phyloP scores from a whole-genome alignment of 2,888 invertebrate species.

The Apamea monoglypha region DNA sequence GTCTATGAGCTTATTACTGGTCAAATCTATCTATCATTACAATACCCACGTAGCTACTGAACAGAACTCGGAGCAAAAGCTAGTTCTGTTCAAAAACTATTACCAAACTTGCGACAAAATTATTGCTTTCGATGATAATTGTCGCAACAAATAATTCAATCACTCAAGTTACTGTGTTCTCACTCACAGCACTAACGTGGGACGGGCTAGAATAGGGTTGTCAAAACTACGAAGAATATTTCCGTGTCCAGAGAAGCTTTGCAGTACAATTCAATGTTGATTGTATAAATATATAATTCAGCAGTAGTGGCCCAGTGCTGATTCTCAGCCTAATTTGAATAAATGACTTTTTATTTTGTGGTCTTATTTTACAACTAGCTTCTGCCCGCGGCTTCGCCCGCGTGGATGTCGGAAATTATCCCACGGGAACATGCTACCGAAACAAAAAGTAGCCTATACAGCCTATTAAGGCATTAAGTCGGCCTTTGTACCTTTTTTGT shows the following conservation, averaged over 20 bases:
- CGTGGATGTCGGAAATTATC: too few species aligned
- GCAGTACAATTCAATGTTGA: background rate
- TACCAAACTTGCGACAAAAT: slow-evolving; percentile 7
- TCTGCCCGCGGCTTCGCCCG: too few species aligned
- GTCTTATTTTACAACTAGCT: too few species aligned
- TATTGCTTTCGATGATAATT: slow-evolving; percentile 14
- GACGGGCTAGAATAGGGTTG: slow-evolving; percentile 30
- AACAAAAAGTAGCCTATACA: too few species aligned
- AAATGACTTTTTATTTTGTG: too few species aligned
- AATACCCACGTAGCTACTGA: background rate
- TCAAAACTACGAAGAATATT: background rate
- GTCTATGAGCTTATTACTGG: background rate
- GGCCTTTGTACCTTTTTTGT: too few species aligned
- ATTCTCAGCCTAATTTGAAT: too few species aligned
- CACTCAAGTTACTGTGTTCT: slow-evolving; percentile 44
- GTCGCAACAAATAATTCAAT: slow-evolving; percentile 41
- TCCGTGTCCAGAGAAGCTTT: background rate
- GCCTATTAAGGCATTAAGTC: too few species aligned
- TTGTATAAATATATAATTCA: background rate
- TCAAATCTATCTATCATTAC: background rate
- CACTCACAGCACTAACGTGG: slow-evolving; percentile 11
- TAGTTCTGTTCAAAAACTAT: slow-evolving; percentile 11
- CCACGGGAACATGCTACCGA: too few species aligned
- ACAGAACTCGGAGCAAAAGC: slow-evolving; percentile 5
- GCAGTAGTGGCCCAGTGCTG: too few species aligned